These are phyloP conservation scores for Poecilus cupreus DNA, from an alignment of 2,888 invertebrate genomes.

Conservation along the genomic window DNA sequence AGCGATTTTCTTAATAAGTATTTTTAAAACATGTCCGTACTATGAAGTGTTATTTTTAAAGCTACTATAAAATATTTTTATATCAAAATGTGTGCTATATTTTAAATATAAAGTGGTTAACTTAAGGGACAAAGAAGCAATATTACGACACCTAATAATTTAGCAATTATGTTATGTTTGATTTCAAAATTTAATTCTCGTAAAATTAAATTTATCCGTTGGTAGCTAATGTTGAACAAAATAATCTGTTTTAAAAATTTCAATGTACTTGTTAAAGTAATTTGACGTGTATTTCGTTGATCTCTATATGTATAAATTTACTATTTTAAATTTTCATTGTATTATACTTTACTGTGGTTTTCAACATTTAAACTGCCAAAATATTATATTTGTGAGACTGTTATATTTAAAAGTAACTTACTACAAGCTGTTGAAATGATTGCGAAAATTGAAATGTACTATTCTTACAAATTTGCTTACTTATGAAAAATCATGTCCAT, in stretches of 20 bases:
- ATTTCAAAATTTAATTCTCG: not conserved
- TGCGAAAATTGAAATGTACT: constrained; percentile 11
- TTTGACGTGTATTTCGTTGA: constrained; percentile 7
- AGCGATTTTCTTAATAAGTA: not conserved
- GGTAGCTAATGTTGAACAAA: constrained; percentile 14
- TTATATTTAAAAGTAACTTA: constrained; percentile 8
- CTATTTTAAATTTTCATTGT: not conserved
- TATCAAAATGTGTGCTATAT: not conserved
- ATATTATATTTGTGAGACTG: constrained; percentile 46
- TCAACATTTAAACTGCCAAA: constrained; percentile 50
- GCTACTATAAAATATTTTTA: not conserved
- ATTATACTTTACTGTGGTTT: constrained; percentile 18
- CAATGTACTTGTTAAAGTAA: not conserved
- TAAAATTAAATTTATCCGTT: not conserved
- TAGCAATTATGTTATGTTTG: not conserved
- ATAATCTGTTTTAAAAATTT: not conserved
- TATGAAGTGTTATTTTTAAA: not conserved
- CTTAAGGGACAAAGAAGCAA: not conserved
- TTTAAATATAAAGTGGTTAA: not conserved
- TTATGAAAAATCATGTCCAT: constrained; percentile 46
- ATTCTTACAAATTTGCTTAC: constrained; percentile 47
- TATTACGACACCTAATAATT: not conserved
- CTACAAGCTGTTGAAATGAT: not conserved
- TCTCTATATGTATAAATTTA: constrained; percentile 10
- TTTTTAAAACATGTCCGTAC: not conserved